A percentile compares a stretch with the other conserved stretches of the same genome.
These are phyloP conservation scores for Pseudanteris insignis DNA, from an alignment of 2,888 invertebrate genomes.

Conservation along the genomic window DNA sequence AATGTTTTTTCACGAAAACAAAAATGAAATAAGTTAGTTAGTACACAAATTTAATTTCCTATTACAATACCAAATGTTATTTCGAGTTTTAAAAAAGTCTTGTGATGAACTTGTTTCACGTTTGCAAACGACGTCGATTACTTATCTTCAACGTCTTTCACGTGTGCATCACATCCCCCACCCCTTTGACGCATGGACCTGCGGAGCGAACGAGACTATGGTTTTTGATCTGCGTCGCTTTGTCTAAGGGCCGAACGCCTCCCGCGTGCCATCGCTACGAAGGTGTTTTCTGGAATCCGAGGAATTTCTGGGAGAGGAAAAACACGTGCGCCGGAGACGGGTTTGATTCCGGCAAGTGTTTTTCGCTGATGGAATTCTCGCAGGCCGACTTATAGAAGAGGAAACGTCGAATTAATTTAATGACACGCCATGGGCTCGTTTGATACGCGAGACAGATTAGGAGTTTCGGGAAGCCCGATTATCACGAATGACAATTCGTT, in stretches of 20 bases:
- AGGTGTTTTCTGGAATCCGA: conserved; percentile 36
- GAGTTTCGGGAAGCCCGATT: conserved; percentile 10
- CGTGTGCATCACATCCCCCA: conserved; percentile 4
- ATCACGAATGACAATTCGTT: too few relatives aligned
- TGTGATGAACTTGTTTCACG: too few relatives aligned
- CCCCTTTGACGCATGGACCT: background rate
- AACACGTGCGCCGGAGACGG: conserved; percentile 21
- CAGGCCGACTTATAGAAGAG: conserved; percentile 7
- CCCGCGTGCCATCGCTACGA: background rate
- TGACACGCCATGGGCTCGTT: conserved; percentile 10
- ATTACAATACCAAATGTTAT: too few relatives aligned
- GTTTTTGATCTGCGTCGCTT: conserved; percentile 19
- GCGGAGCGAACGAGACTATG: conserved; percentile 11
- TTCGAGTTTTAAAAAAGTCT: too few relatives aligned
- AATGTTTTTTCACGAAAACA: too few relatives aligned
- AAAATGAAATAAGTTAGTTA: too few relatives aligned
- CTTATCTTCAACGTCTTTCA: conserved; percentile 8
- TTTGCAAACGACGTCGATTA: too few relatives aligned
- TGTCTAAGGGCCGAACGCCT: conserved; percentile 2
- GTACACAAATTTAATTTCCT: too few relatives aligned
- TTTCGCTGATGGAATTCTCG: conserved; percentile 20
- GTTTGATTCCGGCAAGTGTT: conserved; percentile 33
- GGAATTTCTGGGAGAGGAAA: conserved; percentile 20
- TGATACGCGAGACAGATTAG: conserved; percentile 2
- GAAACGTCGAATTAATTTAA: conserved; percentile 37